phyloP scores from a whole-genome alignment of 2,113 vertebrate genomes.

The Triplophysa tibetana region DNA sequence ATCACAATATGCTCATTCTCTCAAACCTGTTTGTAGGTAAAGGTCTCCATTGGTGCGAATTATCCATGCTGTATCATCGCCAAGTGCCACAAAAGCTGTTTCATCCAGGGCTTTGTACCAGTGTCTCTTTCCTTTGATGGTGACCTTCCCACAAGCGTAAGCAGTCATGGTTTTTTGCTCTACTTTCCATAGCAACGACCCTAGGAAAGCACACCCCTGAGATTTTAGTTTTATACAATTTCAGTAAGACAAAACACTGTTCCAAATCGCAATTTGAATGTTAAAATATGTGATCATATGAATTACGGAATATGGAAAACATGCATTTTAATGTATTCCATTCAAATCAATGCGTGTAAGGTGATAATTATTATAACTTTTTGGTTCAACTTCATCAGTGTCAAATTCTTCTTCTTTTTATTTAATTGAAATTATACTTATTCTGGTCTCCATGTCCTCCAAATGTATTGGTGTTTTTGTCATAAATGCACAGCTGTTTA shows the following conservation, averaged over 20 bases:
- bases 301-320: too few species aligned
- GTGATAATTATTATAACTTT: too few species aligned
- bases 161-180: constrained; percentile 96
- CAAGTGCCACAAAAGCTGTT: constrained; percentile 85
- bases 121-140: constrained; percentile 89
- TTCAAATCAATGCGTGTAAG: too few species aligned
- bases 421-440: too few species aligned
- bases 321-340: too few species aligned
- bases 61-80: constrained; percentile 94
- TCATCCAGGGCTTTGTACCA: constrained; percentile 97
- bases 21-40: constrained; percentile 89
- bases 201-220: constrained; percentile 61
- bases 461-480: too few species aligned
- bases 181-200: constrained; percentile 95
- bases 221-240: background rate
- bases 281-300: too few species aligned
- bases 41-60: constrained; percentile 93
- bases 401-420: too few species aligned
- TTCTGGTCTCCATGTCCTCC: too few species aligned
- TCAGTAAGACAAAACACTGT: background rate
- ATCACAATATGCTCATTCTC: background rate
- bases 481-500: too few species aligned
- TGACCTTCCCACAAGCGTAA: constrained; percentile 92
- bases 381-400: too few species aligned
- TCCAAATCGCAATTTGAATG: background rate